phyloP scores from a whole-genome alignment of 2,797 vertebrate species.

The Sus cebifrons region DNA sequence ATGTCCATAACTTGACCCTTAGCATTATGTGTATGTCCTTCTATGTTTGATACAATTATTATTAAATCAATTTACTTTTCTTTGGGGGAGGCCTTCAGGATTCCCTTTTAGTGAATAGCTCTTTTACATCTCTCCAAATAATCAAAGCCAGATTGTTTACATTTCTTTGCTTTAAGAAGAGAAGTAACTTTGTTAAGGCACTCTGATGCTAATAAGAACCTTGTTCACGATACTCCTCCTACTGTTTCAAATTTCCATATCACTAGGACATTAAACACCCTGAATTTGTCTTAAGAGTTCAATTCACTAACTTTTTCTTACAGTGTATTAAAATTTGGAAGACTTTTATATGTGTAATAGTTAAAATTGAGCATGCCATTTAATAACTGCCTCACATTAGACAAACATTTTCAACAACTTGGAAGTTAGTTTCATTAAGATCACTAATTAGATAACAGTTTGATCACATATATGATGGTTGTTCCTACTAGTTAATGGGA shows the following conservation, averaged over 20 bases:
- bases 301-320: background rate
- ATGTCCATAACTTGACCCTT: background rate
- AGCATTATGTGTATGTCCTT: background rate
- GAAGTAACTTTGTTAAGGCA: background rate
- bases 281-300: background rate
- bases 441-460: background rate
- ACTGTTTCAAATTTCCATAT: background rate
- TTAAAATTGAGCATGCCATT: background rate
- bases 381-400: background rate
- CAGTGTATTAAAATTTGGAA: background rate
- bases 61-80: background rate
- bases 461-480: background rate
- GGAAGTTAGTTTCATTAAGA: background rate
- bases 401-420: background rate
- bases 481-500: background rate
- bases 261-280: background rate
- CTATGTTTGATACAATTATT: background rate
- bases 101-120: background rate
- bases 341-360: background rate
- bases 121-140: background rate
- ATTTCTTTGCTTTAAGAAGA: background rate
- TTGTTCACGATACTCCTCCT: background rate
- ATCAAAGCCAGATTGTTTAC: background rate
- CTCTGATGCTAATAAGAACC: background rate
- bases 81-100: background rate